Conservation (phyloP, 2,113 vertebrate genomes). For the Azemiops feae region DNA sequence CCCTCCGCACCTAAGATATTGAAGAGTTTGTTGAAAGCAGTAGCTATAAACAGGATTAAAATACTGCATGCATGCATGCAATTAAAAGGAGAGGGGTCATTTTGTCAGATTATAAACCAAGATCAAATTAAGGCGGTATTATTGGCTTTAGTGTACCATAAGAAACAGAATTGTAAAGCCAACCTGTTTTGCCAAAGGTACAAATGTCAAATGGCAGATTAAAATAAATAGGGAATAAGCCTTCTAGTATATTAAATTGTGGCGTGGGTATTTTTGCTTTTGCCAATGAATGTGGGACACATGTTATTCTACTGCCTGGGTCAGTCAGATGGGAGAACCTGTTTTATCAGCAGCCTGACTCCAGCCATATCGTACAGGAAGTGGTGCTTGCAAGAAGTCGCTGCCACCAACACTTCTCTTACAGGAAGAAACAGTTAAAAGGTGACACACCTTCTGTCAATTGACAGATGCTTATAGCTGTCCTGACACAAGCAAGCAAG, state of each 20-base stretch:
- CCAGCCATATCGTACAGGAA: constrained; percentile 64
- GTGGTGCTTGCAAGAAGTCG: constrained; percentile 13
- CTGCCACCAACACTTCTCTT: constrained; percentile 38
- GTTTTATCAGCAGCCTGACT: constrained; percentile 61
- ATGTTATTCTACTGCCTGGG: constrained; percentile 41
- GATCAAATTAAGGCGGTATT: neutral
- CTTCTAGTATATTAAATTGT: neutral
- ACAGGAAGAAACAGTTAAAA: constrained; percentile 15
- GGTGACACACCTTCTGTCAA: constrained; percentile 59
- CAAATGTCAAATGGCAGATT: neutral
- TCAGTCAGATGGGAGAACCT: constrained; percentile 55
- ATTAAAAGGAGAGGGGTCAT: neutral
- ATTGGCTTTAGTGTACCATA: neutral
- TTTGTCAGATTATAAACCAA: constrained; percentile 44
- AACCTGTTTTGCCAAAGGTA: neutral
- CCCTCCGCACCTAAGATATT: neutral
- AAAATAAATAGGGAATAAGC: neutral
- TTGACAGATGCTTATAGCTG: constrained; percentile 61
- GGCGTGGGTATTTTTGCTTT: neutral
- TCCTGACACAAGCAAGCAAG: neutral
- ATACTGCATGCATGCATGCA: neutral
- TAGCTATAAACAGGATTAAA: neutral
- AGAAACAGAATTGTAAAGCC: neutral
- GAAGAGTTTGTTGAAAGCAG: neutral
- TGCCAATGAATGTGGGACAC: neutral